A percentile compares a stretch with the other conserved stretches of the same genome.
Evolutionary conservation across 1,140 invertebrate genomes (phyloP).

Genomic region (Ceratitis capitata): DNA sequence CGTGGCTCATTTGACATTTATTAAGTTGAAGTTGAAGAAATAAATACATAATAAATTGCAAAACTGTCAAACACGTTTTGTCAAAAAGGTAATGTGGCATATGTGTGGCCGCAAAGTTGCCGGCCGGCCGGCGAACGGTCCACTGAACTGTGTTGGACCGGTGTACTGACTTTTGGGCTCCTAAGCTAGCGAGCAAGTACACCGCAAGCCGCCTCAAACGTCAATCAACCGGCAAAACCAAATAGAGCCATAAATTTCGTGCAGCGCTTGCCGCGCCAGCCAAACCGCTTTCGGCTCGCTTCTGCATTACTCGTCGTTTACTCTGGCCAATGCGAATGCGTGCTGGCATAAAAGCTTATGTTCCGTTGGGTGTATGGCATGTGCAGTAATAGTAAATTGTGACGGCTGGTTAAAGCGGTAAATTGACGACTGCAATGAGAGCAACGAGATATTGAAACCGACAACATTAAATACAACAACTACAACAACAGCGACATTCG

Average conservation of each 20-base stretch:
- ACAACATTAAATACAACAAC: not conserved
- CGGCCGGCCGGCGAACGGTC: constrained; percentile 11
- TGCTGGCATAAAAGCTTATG: not conserved
- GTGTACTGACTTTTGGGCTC: not conserved
- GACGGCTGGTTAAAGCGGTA: not conserved
- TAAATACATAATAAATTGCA: constrained; percentile 29
- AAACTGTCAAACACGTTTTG: constrained; percentile 33
- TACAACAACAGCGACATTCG: not conserved
- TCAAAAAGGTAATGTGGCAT: not conserved
- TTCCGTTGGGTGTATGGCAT: not conserved
- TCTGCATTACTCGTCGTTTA: not conserved
- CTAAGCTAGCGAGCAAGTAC: not conserved
- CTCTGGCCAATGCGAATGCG: not conserved
- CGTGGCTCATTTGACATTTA: constrained; percentile 19
- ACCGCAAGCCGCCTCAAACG: not conserved
- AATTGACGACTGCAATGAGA: not conserved
- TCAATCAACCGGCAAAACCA: constrained; percentile 3
- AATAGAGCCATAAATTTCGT: not conserved
- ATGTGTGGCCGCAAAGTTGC: not conserved
- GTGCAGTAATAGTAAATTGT: not conserved
- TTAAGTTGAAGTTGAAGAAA: constrained; percentile 32
- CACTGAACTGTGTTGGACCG: not conserved
- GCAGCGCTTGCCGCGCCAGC: not conserved
- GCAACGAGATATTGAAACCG: not conserved
- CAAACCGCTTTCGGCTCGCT: not conserved